Evolutionary conservation across 2,888 invertebrate genomes (phyloP), one percentile per base, ranked within the genome.

Genomic region (Cantharis rufa): DNA sequence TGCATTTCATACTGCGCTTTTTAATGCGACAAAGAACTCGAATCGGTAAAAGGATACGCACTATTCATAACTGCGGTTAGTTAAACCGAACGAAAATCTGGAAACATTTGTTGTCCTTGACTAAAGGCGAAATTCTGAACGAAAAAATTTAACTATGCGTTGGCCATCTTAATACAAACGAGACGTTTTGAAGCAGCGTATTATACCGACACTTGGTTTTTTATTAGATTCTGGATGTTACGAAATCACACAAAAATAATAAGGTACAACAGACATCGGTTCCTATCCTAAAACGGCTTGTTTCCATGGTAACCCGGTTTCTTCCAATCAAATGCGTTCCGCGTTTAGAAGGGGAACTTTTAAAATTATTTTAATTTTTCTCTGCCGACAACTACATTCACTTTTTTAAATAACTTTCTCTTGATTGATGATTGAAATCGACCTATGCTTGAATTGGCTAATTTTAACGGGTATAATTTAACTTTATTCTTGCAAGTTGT

Each of bases 251-350:
- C 48, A 27, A 21, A 15, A 28, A 61, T 28, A 61, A 62, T 48
- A 7, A 70, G 16, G 62, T 61, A 70, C n/a, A 32, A 48, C 28
- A n/a, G n/a, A 16, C 11, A 48, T 16, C 24, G 24, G 69, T 64
- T 63, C 72, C 62, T 62, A 69, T 69, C 68, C 68, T 62, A 69
- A 72, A 72, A 72, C 18, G 71, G 71, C 62, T 13, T 61, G 72
- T 72, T 72, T 21, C 68, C 61, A 68, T 72, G 27, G 72, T 27
- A 68, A 68, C 72, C 61, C 61, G 48, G 13, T 48, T 21, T 61
- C 32, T 27, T 24, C 72, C 72, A 72, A 72, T 72, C 48, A 62
- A 9, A 16, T 11, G 21, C 61, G 10, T 69, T 72, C 15, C 15
- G 10, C 15, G 32, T 32, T 66, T 66, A 21, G 21, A 21, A 66